Evolutionary conservation across 2,888 invertebrate species (phyloP), one percentile per base, ranked within the genome.

Genomic region (Schizotus pectinicornis): DNA sequence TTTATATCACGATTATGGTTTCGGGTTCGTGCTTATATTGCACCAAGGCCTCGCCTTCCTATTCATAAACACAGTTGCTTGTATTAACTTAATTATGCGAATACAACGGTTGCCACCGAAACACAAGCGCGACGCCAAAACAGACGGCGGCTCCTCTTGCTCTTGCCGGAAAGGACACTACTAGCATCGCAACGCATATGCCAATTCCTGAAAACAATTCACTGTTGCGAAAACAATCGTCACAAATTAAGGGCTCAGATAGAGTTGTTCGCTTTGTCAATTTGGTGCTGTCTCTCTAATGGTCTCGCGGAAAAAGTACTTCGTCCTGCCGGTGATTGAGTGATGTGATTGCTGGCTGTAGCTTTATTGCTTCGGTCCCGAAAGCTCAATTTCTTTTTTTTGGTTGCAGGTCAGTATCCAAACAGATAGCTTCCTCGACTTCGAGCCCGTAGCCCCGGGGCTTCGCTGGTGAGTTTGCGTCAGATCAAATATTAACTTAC

Each of bases 1-100:
- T 74, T 75, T 74, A 74, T 74, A 72, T 73, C 68, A 68, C 67
- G 73, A 74, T 75, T 74, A 75, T 71, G 72, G 74, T 73, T 74
- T 72, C 67, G 70, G 70, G 73, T 71, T 72, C 67, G 67, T 69
- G 72, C 72, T 68, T 69, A 71, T 73, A 71, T 70, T 71, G 69
- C 69, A 65, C 67, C 65, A 50, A 61, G 58, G 49, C 47, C 56
- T 49, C 64, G 55, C 51, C 53, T 59, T 57, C 42, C 62, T 63
- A 64, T 64, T 66, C 64, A 66, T 66, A 66, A 66, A 66, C 63
- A 66, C 63, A 66, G 61, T 63, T 62, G 65, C 65, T 66, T 64
- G 50, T 64, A 66, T 66, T 66, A 67, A 65, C 63, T 67, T 63
- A 63, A 67, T 67, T 67, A 67, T 63, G 63, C 59, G 64, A 62